phyloP scores from a whole-genome alignment of 2,888 invertebrate species.

The Reticulitermes lucifugus region DNA sequence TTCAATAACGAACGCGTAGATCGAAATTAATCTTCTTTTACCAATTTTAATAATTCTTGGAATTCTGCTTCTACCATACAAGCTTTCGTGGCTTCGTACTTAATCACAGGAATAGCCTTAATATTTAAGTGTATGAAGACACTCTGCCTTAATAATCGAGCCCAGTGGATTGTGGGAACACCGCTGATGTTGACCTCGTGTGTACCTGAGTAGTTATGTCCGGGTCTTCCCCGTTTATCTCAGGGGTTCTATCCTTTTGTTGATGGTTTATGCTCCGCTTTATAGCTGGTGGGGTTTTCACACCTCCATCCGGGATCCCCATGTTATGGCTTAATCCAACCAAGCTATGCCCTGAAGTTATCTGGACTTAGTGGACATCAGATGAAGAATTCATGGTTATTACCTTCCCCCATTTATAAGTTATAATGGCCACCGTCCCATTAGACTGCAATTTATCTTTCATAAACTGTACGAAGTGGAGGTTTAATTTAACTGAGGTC shows the following conservation, averaged over 20 bases:
- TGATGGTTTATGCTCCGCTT: constrained; percentile 11
- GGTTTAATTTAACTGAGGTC: neutral
- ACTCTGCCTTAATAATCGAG: too few relatives aligned
- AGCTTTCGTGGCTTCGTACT: too few relatives aligned
- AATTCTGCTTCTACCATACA: too few relatives aligned
- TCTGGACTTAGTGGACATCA: constrained; percentile 3
- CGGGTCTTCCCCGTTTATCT: neutral
- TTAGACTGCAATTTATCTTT: constrained; percentile 20
- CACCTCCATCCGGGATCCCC: neutral
- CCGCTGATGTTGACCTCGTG: neutral
- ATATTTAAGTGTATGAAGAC: too few relatives aligned
- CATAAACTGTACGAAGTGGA: neutral
- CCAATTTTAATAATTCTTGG: too few relatives aligned
- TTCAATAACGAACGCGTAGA: too few relatives aligned
- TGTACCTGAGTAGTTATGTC: neutral
- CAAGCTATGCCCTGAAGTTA: constrained; percentile 10
- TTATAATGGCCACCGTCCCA: neutral
- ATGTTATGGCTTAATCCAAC: constrained; percentile 13
- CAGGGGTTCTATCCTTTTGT: constrained; percentile 17
- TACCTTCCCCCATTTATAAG: constrained; percentile 12
- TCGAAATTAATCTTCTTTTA: too few relatives aligned
- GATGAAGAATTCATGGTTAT: constrained; percentile 29
- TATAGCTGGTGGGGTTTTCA: constrained; percentile 4
- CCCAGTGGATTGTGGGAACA: too few relatives aligned
- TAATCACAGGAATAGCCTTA: too few relatives aligned